Percentiles rank a stretch among this genome's conserved stretches.
phyloP scores from a whole-genome alignment of 2,888 invertebrate species.

The Eupithecia insigniata region DNA sequence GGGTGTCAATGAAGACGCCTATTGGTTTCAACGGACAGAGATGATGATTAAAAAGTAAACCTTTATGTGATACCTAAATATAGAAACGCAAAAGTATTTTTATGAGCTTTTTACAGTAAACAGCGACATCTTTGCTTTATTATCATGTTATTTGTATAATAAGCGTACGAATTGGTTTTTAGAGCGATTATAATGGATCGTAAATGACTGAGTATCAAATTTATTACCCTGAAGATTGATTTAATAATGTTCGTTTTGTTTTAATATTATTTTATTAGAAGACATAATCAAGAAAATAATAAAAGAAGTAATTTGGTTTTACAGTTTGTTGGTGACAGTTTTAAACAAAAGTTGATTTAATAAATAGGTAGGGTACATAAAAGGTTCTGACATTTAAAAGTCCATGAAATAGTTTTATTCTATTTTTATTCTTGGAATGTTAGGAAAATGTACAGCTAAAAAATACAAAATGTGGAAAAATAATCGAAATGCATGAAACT shows the following conservation, averaged over 20 bases:
- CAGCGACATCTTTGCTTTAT: slow-evolving; percentile 12
- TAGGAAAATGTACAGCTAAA: too few relatives aligned
- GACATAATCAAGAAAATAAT: neutral
- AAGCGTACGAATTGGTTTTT: slow-evolving; percentile 16
- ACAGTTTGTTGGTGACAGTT: neutral
- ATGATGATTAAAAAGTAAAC: neutral
- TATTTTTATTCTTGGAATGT: too few relatives aligned
- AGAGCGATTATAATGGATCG: slow-evolving; percentile 13
- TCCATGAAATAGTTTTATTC: neutral
- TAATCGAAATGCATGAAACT: too few relatives aligned
- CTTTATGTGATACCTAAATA: neutral
- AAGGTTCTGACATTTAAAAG: neutral
- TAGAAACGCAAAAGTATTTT: neutral
- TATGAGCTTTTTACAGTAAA: slow-evolving; percentile 1
- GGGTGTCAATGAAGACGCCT: neutral
- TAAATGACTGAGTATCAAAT: slow-evolving; percentile 20
- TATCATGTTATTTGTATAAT: slow-evolving; percentile 18
- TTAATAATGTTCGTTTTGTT: slow-evolving; percentile 15
- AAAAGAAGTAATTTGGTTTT: slow-evolving; percentile 3
- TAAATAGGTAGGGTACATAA: neutral
- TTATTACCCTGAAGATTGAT: slow-evolving; percentile 21
- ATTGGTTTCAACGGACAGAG: neutral
- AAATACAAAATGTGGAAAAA: too few relatives aligned
- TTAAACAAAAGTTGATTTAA: neutral
- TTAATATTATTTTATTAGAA: slow-evolving; percentile 16